phyloP scores from a whole-genome alignment of 2,888 invertebrate species.

The Apomyelois bistriatella region DNA sequence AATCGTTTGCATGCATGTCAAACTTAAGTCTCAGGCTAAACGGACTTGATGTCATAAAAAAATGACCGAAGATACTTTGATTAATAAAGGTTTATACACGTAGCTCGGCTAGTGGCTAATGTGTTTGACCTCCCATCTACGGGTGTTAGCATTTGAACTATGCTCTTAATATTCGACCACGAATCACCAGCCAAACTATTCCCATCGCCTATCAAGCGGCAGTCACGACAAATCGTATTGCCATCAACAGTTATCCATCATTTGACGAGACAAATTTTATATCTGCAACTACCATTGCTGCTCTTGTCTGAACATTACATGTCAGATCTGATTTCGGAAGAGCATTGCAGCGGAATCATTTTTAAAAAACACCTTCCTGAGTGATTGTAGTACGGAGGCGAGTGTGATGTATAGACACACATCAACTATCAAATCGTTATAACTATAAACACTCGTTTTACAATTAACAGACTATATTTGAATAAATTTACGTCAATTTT shows the following conservation, averaged over 20 bases:
- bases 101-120: conserved; percentile 74
- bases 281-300: conserved; percentile 47
- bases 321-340: not conserved
- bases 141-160: conserved; percentile 71
- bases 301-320: conserved; percentile 23
- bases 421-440: conserved; percentile 61
- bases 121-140: conserved; percentile 70
- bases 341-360: conserved; percentile 18
- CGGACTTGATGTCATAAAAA: conserved; percentile 32
- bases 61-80: conserved; percentile 42
- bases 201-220: conserved; percentile 67
- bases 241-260: conserved; percentile 64
- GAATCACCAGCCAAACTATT: conserved; percentile 65
- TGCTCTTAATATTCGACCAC: conserved; percentile 69
- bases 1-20: conserved; percentile 20
- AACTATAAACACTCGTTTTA: conserved; percentile 63
- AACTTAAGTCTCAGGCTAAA: conserved; percentile 23
- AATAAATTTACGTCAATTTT: conserved; percentile 73
- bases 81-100: conserved; percentile 64
- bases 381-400: conserved; percentile 34
- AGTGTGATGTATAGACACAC: conserved; percentile 63
- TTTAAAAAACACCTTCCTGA: conserved; percentile 34
- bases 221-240: conserved; percentile 76
- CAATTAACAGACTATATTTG: conserved; percentile 68
- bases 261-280: conserved; percentile 41